These are phyloP conservation scores for Holotrichia oblita DNA, from an alignment of 1,140 invertebrate species.

Conservation along the genomic window DNA sequence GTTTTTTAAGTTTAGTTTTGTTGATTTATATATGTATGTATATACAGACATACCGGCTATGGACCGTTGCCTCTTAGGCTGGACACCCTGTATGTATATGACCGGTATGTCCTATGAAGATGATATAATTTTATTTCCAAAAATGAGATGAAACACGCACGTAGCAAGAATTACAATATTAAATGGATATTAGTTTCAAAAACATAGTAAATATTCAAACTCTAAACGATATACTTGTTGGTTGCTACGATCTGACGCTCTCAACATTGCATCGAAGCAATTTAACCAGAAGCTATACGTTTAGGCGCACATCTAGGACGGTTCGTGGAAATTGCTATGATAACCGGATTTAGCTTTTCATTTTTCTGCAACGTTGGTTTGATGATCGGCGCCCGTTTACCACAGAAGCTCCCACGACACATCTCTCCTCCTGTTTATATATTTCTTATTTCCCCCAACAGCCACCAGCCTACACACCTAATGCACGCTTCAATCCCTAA, in stretches of 20 bases:
- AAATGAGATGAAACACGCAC: not conserved
- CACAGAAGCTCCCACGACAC: slow-evolving; percentile 33
- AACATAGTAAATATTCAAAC: too few relatives aligned
- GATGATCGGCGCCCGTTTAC: slow-evolving; percentile 56
- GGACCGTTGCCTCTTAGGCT: too few relatives aligned
- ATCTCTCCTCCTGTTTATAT: slow-evolving; percentile 52
- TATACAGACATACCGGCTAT: too few relatives aligned
- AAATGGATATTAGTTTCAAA: too few relatives aligned
- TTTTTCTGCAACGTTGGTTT: slow-evolving; percentile 63
- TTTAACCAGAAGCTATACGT: not conserved
- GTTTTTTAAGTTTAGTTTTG: too few relatives aligned
- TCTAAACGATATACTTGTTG: too few relatives aligned
- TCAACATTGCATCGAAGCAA: not conserved
- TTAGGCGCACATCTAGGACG: not conserved
- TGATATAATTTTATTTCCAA: too few relatives aligned
- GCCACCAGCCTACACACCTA: slow-evolving; percentile 15
- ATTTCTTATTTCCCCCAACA: slow-evolving; percentile 57
- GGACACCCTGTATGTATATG: too few relatives aligned
- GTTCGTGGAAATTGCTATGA: slow-evolving; percentile 61
- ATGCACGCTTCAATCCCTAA: slow-evolving; percentile 54
- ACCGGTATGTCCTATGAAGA: too few relatives aligned
- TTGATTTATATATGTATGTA: too few relatives aligned
- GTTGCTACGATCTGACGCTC: not conserved
- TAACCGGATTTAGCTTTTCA: slow-evolving; percentile 65
- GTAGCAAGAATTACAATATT: not conserved